Evolutionary conservation across 2,113 vertebrate species (phyloP).

Genomic region (human (Homo sapiens)): GRCh38 chrX:33035501-33036000

Average conservation of each 20-base stretch:
- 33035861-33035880: constrained; percentile 33
- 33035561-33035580: constrained; percentile 19
- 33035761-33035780: constrained; percentile 23
- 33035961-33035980: constrained; percentile 40
- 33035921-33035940: constrained; percentile 41
- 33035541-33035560: background rate
- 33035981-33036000: constrained; percentile 34
- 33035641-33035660: constrained; percentile 21
- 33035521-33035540: background rate
- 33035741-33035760: background rate
- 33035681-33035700: constrained; percentile 24
- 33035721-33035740: constrained; percentile 29
- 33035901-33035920: constrained; percentile 42
- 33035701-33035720: constrained; percentile 18
- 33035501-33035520: background rate
- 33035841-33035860: constrained; percentile 22
- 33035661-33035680: constrained; percentile 45
- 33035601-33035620: constrained; percentile 41
- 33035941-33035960: background rate
- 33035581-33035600: constrained; percentile 43
- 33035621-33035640: constrained; percentile 27
- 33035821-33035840: background rate
- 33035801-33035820: background rate
- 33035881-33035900: background rate
- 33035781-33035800: background rate